Base-by-base conservation (phyloP, 2,888 invertebrate species). In the Microplitis deprimator region DNA sequence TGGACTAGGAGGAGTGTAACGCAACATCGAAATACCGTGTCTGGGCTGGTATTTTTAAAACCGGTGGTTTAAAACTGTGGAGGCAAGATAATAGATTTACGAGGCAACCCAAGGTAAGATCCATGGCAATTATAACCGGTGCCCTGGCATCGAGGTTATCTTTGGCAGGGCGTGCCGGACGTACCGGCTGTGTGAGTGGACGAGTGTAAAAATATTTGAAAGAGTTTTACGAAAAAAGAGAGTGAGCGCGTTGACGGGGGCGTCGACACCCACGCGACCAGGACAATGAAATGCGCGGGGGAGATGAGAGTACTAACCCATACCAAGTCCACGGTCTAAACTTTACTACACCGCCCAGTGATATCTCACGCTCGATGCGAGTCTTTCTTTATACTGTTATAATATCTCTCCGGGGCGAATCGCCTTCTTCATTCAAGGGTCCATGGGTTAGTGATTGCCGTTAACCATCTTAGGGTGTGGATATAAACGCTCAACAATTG, bases 201-300 rank as follows among this genome's bases (percentile, higher is more conserved):
- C 78, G 82, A 79, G 81, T 78, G 78, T 8, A 5, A 13, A 50
- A 13, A 50, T 50, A 50, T 50, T 50, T 50, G 50, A 50, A 50
- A 50, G 13, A 50, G 50, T 50, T 50, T 50, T 50, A 13, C 50
- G 6, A 50, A 50, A 50, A 50, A 81, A 10, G 10, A 50, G 50
- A 8, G 6, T 10, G 79, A 77, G 64, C 82, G 81, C 79, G 83
- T 82, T 82, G 85, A 86, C 86, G 87, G 87, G 87, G 87, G 87
- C 88, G 87, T 88, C 84, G 85, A 88, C 87, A 88, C 88, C 87
- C 87, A 88, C 88, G 73, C 79, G 29, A 78, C 74, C 81, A 77
- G 86, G 84, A 87, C 87, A 86, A 86, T 87, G 85, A 84, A 83
- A 84, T 70, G 68, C 75, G 80, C 70, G 76, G 80, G 80, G 65